Conservation (phyloP, 2,888 invertebrate genomes). For the Microctonus aethiopoides region DNA sequence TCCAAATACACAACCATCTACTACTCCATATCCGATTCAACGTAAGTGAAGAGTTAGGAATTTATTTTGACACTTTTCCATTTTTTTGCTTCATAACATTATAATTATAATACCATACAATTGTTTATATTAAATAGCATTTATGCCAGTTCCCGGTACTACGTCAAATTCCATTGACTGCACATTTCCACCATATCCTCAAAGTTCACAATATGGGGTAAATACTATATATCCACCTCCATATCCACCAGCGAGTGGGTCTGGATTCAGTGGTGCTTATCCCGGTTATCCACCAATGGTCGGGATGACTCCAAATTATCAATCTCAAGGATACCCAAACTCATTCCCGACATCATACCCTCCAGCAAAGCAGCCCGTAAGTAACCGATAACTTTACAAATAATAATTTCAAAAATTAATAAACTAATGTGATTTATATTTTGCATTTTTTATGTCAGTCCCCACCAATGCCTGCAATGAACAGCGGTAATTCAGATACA, state of each 20-base stretch:
- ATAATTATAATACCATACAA: too few relatives aligned
- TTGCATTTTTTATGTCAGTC: constrained; percentile 41
- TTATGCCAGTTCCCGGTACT: constrained; percentile 65
- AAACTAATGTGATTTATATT: not conserved
- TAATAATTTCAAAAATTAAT: too few relatives aligned
- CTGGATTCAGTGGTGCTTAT: constrained; percentile 61
- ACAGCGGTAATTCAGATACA: constrained; percentile 76
- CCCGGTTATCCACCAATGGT: constrained; percentile 63
- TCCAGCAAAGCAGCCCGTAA: constrained; percentile 55
- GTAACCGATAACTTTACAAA: constrained; percentile 30
- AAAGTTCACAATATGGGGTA: constrained; percentile 47
- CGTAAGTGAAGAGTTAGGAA: constrained; percentile 58
- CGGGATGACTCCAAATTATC: constrained; percentile 48
- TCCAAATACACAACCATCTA: constrained; percentile 62
- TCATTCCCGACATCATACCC: constrained; percentile 62
- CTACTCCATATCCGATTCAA: constrained; percentile 71
- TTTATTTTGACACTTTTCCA: too few relatives aligned
- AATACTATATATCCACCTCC: constrained; percentile 52
- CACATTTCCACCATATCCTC: constrained; percentile 51
- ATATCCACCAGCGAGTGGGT: constrained; percentile 57
- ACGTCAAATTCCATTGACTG: constrained; percentile 32
- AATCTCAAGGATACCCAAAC: constrained; percentile 64
- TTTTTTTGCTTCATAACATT: too few relatives aligned
- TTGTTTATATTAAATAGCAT: constrained; percentile 54
- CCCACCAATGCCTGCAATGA: constrained; percentile 63